phyloP scores from a whole-genome alignment of 2,888 invertebrate species.

The Melolontha melolontha region DNA sequence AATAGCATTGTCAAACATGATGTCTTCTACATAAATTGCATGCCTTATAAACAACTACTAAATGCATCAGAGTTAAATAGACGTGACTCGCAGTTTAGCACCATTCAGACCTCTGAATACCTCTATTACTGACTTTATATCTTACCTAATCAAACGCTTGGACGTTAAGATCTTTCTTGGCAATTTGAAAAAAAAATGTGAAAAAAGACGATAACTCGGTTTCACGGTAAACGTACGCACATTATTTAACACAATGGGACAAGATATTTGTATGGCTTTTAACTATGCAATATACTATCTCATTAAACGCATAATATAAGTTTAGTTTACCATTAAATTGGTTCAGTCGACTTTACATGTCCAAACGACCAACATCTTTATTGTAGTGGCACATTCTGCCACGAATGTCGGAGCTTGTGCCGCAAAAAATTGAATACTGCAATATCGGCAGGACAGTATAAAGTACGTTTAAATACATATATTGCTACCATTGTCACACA shows the following conservation, averaged over 20 bases:
- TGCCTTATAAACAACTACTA: too few species aligned
- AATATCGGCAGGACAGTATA: constrained; percentile 30
- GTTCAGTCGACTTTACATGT: constrained; percentile 20
- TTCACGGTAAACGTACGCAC: constrained; percentile 13
- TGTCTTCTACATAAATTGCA: too few species aligned
- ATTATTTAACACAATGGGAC: constrained; percentile 29
- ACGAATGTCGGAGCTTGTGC: too few species aligned
- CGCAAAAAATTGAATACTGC: constrained; percentile 14
- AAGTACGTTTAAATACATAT: constrained; percentile 21
- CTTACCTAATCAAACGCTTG: constrained; percentile 26
- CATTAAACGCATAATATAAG: constrained; percentile 37
- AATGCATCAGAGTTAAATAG: too few species aligned
- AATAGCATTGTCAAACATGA: too few species aligned
- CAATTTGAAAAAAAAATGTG: neutral
- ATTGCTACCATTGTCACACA: constrained; percentile 44
- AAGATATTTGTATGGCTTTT: constrained; percentile 31
- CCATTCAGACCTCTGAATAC: too few species aligned
- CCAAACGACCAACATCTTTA: constrained; percentile 28
- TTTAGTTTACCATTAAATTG: constrained; percentile 37
- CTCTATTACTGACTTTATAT: constrained; percentile 17
- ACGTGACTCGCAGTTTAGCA: too few species aligned
- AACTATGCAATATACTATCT: constrained; percentile 33
- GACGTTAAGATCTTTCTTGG: constrained; percentile 16
- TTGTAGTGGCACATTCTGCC: constrained; percentile 32
- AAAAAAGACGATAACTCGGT: constrained; percentile 5